Evolutionary conservation across 1,140 invertebrate species (phyloP), one percentile per base, ranked within the genome.

Genomic region (Cryptotermes secundus): DNA sequence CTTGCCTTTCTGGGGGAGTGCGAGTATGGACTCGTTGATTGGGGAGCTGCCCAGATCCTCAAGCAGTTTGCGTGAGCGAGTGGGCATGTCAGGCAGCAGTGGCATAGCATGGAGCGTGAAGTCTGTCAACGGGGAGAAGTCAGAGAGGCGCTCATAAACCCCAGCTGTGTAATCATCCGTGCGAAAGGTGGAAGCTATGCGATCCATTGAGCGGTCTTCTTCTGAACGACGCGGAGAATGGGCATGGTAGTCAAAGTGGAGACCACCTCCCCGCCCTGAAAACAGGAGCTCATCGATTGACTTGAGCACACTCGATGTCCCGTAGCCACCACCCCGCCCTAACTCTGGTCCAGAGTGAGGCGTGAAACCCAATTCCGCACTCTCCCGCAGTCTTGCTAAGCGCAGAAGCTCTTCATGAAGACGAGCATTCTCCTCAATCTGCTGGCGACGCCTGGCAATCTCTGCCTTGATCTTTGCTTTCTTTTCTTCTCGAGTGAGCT

Each of bases 381-480:
- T 89, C 85, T 90, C 91, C 65, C 89, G 87, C 49, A 91, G 85
- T 81, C 90, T 86, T 1, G 92, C 92, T 36, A 93, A 89, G 59
- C 92, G 89, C 36, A 92, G 87, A 14, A 93, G 88, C 86, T 93
- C 92, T 79, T 92, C 91, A 86, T 93, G 92, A 10, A 93, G 87
- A 38, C 92, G 88, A 12, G 91, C 90, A 82, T 92, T 92, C 85
- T 93, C 92, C 87, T 93, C 92, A n/a, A 94, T 91, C 87, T 93
- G 92, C 84, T 91, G 90, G 82, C 93, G 90, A 26, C 85, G 85
- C 49, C 93, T 89, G 9, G 93, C 92, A 84, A 94, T 94, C 88
- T 94, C 93, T 22, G 92, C 92, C 87, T 94, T 93, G 80, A 94
- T 91, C 85, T 92, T 90, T 24, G 91, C 90, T 86, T 93, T 93